Evolutionary conservation across 2,888 invertebrate species (phyloP).

Genomic region (Lypha dubia): DNA sequence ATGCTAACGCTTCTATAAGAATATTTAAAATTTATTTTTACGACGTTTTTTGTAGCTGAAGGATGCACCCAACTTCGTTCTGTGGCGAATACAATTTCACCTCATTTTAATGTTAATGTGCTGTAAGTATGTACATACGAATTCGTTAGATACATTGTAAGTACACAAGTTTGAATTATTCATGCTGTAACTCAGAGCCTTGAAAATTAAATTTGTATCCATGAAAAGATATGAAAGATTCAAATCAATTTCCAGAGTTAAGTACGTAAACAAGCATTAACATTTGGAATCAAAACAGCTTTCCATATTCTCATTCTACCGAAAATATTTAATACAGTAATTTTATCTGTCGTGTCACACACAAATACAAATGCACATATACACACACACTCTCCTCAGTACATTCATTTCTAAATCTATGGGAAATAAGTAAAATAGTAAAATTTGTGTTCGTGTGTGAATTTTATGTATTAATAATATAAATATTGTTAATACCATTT

Average conservation of each 20-base stretch:
- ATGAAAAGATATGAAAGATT: not conserved
- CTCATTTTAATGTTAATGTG: not conserved
- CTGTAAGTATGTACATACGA: not conserved
- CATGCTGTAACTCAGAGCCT: not conserved
- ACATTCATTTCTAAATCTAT: too few species aligned
- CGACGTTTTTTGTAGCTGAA: not conserved
- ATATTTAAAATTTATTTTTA: not conserved
- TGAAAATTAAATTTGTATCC: not conserved
- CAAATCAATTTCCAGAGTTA: not conserved
- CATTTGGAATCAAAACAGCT: not conserved
- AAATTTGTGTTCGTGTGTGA: too few species aligned
- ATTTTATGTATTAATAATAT: constrained; percentile 25
- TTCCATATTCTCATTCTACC: not conserved
- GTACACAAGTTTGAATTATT: not conserved
- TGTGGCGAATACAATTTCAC: not conserved
- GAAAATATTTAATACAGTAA: not conserved
- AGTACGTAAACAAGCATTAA: not conserved
- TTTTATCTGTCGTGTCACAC: not conserved
- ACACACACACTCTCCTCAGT: too few species aligned
- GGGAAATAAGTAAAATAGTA: constrained; percentile 5
- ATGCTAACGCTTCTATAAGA: not conserved
- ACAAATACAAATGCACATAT: too few species aligned
- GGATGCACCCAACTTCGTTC: not conserved
- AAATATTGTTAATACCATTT: constrained; percentile 21
- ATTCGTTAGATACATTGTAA: not conserved